Base-by-base conservation (phyloP, 2,797 vertebrate genomes). In the Chelon labrosus region DNA sequence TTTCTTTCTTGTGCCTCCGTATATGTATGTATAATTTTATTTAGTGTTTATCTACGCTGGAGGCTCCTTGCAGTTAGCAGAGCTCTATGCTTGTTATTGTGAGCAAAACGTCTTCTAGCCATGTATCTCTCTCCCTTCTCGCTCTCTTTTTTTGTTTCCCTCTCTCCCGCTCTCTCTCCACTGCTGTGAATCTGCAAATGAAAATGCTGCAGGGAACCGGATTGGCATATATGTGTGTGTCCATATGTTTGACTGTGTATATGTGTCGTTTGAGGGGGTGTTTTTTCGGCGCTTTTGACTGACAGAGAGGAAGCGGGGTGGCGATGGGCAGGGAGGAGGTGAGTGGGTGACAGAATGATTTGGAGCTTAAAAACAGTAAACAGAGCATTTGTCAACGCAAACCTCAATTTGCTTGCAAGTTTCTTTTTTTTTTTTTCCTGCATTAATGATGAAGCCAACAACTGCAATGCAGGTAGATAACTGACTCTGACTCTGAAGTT, bases 21-120 rank as follows among this genome's bases (percentile, higher is more conserved):
- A 62, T 77, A 31, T 75, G 50, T 65, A 58, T 60, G 11, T 55
- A 49, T 16, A 59, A 50, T 73, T 76, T 67, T 75, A 79, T 77
- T 77, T 65, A 60, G 39, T 79, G 62, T 82, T 80, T 80, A 82
- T 88, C 66, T 76, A 39, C 49, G 79, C 87, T 89, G 42, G 58
- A 85, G 87, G 87, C 77, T 79, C 27, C 55, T 66, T 65, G 70
- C 65, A 89, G 75, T 88, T 86, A 84, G 49, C 55, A 71, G 54
- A 58, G 65, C 67, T 80, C 75, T 60, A 56, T 82, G 87, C 82
- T 81, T 89, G 82, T 90, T 85, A 88, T 81, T 85, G 68, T 56
- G 51, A 90, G 74, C 65, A 83, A 85, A 89, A 86, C 69, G 59
- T 83, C 81, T 88, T 84, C 74, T 39, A 85, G 84, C 77, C 68